Percentiles rank a stretch among this genome's conserved stretches.
phyloP scores from a whole-genome alignment of 2,888 invertebrate genomes.

The Tanytarsus gracilentus region DNA sequence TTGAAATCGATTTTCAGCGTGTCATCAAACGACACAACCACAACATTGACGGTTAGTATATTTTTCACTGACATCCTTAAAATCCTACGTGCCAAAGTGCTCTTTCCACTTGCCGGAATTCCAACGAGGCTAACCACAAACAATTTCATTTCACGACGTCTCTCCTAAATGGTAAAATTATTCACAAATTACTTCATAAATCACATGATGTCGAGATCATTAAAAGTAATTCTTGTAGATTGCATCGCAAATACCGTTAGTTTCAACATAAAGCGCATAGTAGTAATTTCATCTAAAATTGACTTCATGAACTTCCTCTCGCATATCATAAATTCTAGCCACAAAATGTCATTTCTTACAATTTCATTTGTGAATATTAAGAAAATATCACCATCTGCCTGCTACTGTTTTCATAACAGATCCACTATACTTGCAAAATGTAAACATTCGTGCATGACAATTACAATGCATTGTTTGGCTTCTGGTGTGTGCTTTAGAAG shows the following conservation, averaged over 20 bases:
- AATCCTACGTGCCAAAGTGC: conserved; percentile 1
- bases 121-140: conserved; percentile 16
- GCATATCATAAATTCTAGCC: background rate
- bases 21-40: conserved; percentile 18
- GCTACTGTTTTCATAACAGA: background rate
- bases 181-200: no score
- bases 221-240: no score
- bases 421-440: background rate
- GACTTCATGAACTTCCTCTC: no score
- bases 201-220: background rate
- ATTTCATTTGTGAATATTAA: background rate
- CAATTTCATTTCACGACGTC: background rate
- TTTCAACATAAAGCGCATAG: no score
- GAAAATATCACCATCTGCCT: background rate
- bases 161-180: no score
- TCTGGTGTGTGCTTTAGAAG: background rate
- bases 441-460: conserved; percentile 9
- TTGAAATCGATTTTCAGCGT: background rate
- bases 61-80: background rate
- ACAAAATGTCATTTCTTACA: background rate
- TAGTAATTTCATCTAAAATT: no score
- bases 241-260: no score
- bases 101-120: conserved; percentile 23
- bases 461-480: conserved; percentile 10
- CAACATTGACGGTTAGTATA: background rate